These are phyloP conservation scores for Rhabdornis inornatus DNA, from an alignment of 2,113 vertebrate genomes.

Conservation along the genomic window DNA sequence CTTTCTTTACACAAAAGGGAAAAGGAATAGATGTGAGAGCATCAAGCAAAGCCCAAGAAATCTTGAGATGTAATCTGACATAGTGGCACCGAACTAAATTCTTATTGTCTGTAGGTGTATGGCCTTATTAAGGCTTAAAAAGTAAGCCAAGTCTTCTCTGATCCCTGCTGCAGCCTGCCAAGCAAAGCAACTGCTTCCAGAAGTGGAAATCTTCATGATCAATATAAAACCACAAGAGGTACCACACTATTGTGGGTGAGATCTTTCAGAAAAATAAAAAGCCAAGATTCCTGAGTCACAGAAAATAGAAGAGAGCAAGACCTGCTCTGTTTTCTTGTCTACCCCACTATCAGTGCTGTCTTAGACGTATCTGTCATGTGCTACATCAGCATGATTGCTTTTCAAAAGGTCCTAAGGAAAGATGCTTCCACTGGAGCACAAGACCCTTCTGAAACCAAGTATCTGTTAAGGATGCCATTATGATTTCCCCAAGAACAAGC, in stretches of 20 bases:
- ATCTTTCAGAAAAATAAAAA: not conserved
- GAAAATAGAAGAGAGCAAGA: not conserved
- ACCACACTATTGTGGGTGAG: not conserved
- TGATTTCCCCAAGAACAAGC: not conserved
- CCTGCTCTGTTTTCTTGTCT: not conserved
- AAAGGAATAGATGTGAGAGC: constrained; percentile 20
- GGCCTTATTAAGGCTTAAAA: constrained; percentile 39
- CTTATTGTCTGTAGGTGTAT: constrained; percentile 18
- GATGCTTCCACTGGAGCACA: not conserved
- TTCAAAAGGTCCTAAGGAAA: not conserved
- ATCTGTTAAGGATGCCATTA: not conserved
- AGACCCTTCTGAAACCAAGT: not conserved
- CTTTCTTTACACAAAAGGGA: constrained; percentile 45
- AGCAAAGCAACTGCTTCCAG: constrained; percentile 9
- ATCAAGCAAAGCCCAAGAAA: constrained; percentile 50
- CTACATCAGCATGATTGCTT: not conserved
- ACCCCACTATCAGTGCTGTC: not conserved
- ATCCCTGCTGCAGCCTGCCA: constrained; percentile 22
- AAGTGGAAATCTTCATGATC: constrained; percentile 30
- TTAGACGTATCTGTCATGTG: not conserved
- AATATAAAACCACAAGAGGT: not conserved
- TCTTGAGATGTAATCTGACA: constrained; percentile 44
- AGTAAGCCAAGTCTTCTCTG: constrained; percentile 33
- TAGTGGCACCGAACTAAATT: not conserved
- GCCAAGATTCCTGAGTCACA: not conserved